Evolutionary conservation across 2,888 invertebrate species (phyloP).

Genomic region (Dendrolimus pini): DNA sequence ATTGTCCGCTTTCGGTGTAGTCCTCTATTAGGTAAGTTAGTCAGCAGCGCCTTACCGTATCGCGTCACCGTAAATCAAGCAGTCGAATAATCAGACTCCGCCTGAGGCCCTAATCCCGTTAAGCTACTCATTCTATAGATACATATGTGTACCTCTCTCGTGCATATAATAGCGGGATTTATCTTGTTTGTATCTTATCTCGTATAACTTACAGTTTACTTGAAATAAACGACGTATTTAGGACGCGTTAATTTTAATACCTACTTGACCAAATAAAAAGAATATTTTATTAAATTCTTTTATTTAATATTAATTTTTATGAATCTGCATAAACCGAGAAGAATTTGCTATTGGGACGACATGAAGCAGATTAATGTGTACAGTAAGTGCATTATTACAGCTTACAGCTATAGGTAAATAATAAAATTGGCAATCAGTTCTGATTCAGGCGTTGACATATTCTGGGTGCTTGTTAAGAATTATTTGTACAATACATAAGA

Average conservation of each 20-base stretch:
- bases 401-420: too few species aligned
- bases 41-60: slow-evolving; percentile 44
- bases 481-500: background rate
- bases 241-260: too few species aligned
- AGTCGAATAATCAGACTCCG: slow-evolving; percentile 64
- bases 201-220: slow-evolving; percentile 1
- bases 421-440: background rate
- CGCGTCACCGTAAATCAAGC: slow-evolving; percentile 71
- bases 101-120: slow-evolving; percentile 60
- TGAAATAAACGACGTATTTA: too few species aligned
- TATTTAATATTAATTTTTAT: too few species aligned
- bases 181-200: slow-evolving; percentile 23
- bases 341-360: too few species aligned
- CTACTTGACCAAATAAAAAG: too few species aligned
- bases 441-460: too few species aligned
- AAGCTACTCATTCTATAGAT: slow-evolving; percentile 46
- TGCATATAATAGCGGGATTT: slow-evolving; percentile 56
- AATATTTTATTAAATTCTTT: too few species aligned
- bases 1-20: slow-evolving; percentile 52
- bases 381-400: too few species aligned
- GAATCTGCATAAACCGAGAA: too few species aligned
- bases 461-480: too few species aligned
- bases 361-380: too few species aligned
- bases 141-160: slow-evolving; percentile 48
- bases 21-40: slow-evolving; percentile 54